phyloP scores from a whole-genome alignment of 2,797 vertebrate species.

The Anabacerthia variegaticeps region DNA sequence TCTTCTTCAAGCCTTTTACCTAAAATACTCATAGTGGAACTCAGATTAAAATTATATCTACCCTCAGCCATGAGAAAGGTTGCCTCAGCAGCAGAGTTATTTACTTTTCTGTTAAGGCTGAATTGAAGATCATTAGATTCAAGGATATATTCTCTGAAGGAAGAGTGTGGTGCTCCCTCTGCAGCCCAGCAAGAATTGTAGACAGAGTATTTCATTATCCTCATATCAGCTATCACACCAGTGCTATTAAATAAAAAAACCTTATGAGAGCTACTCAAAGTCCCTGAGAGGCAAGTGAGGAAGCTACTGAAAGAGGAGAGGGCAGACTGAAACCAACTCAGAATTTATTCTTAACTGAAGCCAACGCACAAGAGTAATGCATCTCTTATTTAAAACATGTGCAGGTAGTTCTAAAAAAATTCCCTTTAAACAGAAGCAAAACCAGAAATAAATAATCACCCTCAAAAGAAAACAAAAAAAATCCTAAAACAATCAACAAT shows the following conservation, averaged over 20 bases:
- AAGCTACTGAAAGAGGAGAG: not conserved
- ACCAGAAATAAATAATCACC: not conserved
- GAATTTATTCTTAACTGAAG: not conserved
- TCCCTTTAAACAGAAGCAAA: rapidly evolving
- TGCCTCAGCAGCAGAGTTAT: not conserved
- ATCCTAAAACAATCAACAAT: rapidly evolving
- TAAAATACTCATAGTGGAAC: not conserved
- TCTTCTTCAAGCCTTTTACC: not conserved
- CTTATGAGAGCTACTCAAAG: not conserved
- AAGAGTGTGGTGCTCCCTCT: not conserved
- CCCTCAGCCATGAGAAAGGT: not conserved
- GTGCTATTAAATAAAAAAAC: not conserved
- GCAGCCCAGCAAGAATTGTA: not conserved
- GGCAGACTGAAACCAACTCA: not conserved
- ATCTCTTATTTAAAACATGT: not conserved
- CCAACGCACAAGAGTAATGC: not conserved
- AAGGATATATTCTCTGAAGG: not conserved
- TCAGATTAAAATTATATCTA: not conserved
- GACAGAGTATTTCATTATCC: not conserved
- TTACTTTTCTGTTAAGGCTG: not conserved
- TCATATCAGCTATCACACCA: not conserved
- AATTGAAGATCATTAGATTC: not conserved
- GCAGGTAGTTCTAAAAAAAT: not conserved
- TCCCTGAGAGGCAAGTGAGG: not conserved
- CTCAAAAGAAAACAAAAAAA: not conserved